Evolutionary conservation across 2,797 vertebrate species (phyloP), one percentile per base, ranked within the genome.

Genomic region (Falco novaeseelandiae): DNA sequence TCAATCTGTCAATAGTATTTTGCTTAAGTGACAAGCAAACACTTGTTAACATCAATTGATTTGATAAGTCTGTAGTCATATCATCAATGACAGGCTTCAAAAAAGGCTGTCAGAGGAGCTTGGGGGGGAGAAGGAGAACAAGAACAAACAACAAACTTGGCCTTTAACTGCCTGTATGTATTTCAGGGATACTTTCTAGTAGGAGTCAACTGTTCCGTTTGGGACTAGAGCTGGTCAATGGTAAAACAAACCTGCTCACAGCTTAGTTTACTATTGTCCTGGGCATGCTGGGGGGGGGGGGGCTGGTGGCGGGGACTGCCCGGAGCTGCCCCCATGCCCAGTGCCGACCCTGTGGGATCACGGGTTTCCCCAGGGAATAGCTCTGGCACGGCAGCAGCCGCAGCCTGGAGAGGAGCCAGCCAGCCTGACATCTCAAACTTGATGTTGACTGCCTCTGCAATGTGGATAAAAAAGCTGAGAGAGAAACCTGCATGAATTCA

Each of bases 41-140:
- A 71, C 61, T 87, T 95, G 70, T 52, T 93, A 95, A 81, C 61
- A 96, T 90, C 73, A 92, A 72, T 29, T 94, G 67, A 93, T 85
- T 76, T 71, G 58, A 36, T 78, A 86, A 94, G 59, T 78, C 74
- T 89, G 89, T 71, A 82, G 78, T 57, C 29, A 9, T n/a, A 84
- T 63, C 83, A 92, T 86, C 82, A 97, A 88, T 44, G 83, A 87
- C 29, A 84, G 66, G 15, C n/a, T 84, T 89, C 58, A 74, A 63
- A 83, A 95, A 79, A 22, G 26, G 7, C 13, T 73, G 63, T 88
- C 36, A 73, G 48, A 72, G 40, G 36, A 91, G 32, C 20, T 70
- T 80, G 5, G 65, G 5, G 19, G 27, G 17, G 12, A 78, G 76
- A 78, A 89, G n/a, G 6, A 88, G 30, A 87, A 85, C 38, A 77